Evolutionary conservation across 2,113 vertebrate genomes (phyloP).

Genomic region (Uropsilus gracilis): DNA sequence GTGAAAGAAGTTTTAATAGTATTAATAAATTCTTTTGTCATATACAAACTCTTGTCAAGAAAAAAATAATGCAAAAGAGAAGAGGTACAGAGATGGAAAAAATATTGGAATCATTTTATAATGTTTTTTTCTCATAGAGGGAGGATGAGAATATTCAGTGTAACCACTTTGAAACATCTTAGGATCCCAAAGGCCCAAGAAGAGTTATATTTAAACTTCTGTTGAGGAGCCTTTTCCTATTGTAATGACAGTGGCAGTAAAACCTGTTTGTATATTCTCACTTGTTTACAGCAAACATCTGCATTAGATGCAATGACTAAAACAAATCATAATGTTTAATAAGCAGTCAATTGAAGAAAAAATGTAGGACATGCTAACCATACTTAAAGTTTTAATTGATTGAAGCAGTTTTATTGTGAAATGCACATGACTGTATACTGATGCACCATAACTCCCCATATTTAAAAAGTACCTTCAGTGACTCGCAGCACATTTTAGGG

Average conservation of each 20-base stretch:
- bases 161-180: slow-evolving; percentile 28
- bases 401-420: slow-evolving; percentile 45
- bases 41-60: slow-evolving; percentile 53
- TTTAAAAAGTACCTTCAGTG: slow-evolving; percentile 13
- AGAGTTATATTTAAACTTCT: slow-evolving; percentile 49
- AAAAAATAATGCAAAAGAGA: slow-evolving; percentile 59
- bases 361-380: not conserved
- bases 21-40: slow-evolving; percentile 59
- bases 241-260: not conserved
- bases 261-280: not conserved
- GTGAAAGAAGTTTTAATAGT: slow-evolving; percentile 54
- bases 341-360: not conserved
- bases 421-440: not conserved
- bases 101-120: not conserved
- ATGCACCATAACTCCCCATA: not conserved
- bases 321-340: slow-evolving; percentile 37
- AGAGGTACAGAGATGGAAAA: not conserved
- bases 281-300: not conserved
- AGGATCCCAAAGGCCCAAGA: not conserved
- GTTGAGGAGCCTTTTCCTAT: slow-evolving; percentile 19
- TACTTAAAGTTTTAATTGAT: not conserved
- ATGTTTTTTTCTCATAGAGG: not conserved
- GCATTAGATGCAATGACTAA: not conserved
- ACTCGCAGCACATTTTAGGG: not conserved
- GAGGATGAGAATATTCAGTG: slow-evolving; percentile 25